Evolutionary conservation across 2,888 invertebrate species (phyloP).

Genomic region (Himalopsyche anomala): DNA sequence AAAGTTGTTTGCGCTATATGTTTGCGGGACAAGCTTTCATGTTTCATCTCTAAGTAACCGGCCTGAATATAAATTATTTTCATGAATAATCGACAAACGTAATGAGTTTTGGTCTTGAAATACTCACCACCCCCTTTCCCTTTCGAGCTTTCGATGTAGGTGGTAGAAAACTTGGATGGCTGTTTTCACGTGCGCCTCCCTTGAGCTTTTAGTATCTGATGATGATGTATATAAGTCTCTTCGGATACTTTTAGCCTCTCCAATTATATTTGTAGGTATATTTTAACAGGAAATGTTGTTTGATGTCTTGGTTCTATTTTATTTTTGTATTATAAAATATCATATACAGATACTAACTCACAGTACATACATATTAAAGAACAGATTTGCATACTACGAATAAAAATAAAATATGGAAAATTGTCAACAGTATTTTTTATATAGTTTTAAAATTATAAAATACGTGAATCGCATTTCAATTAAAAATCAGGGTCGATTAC

Average conservation of each 20-base stretch:
- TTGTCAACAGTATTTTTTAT: too few relatives aligned
- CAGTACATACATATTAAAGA: too few relatives aligned
- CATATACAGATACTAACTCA: too few relatives aligned
- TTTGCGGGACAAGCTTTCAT: constrained; percentile 59
- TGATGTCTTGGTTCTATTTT: constrained; percentile 14
- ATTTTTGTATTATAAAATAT: too few relatives aligned
- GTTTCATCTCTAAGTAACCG: constrained; percentile 66
- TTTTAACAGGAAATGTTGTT: constrained; percentile 32
- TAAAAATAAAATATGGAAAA: too few relatives aligned
- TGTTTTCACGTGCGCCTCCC: constrained; percentile 48
- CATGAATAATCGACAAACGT: constrained; percentile 67
- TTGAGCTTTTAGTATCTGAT: constrained; percentile 53
- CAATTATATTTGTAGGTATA: constrained; percentile 27
- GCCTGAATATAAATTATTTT: constrained; percentile 66
- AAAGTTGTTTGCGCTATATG: constrained; percentile 64
- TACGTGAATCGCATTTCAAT: too few relatives aligned
- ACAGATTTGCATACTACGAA: too few relatives aligned
- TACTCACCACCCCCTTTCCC: constrained; percentile 56
- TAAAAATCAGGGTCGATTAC: too few relatives aligned
- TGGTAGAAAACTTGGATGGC: constrained; percentile 49
- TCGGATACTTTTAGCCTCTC: constrained; percentile 26
- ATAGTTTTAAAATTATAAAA: too few relatives aligned
- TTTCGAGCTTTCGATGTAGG: neutral
- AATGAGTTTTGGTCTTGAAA: constrained; percentile 66
- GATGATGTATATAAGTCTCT: constrained; percentile 49